phyloP scores from a whole-genome alignment of 1,140 invertebrate genomes.

The Drosophila rufa region DNA sequence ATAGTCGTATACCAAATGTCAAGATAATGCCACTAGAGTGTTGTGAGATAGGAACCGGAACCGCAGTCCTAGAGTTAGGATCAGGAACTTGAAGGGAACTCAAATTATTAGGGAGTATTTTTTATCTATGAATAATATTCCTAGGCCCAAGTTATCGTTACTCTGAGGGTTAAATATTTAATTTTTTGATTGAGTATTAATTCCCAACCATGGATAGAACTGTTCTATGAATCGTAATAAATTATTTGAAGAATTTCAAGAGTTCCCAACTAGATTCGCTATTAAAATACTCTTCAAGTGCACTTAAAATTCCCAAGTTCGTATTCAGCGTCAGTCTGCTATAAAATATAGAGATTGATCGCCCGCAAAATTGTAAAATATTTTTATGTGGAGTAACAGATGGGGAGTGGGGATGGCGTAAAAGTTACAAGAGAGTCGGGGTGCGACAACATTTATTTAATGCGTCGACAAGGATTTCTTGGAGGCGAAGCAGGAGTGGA shows the following conservation, averaged over 20 bases:
- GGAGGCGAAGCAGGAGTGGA: background rate
- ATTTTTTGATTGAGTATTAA: too few relatives aligned
- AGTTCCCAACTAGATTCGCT: too few relatives aligned
- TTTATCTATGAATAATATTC: too few relatives aligned
- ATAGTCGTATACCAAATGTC: conserved; percentile 3
- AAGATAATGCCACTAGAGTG: conserved; percentile 11
- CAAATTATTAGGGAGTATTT: background rate
- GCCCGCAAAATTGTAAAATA: background rate
- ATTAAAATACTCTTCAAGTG: too few relatives aligned
- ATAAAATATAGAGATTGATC: background rate
- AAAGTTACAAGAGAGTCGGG: conserved; percentile 18
- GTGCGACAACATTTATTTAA: conserved; percentile 53
- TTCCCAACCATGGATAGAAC: too few relatives aligned
- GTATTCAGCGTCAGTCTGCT: background rate
- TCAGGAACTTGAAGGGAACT: background rate
- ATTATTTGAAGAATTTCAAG: too few relatives aligned
- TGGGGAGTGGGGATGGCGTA: background rate
- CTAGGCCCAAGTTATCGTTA: too few relatives aligned
- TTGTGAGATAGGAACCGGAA: background rate
- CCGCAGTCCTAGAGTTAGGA: background rate
- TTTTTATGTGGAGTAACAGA: background rate
- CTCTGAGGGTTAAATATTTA: too few relatives aligned
- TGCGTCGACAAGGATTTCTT: conserved; percentile 51
- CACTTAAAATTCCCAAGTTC: background rate
- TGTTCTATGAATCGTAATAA: too few relatives aligned